Evolutionary conservation across 2,113 vertebrate species (phyloP), one percentile per base, ranked within the genome.

Genomic region (Onychostruthus taczanowskii): DNA sequence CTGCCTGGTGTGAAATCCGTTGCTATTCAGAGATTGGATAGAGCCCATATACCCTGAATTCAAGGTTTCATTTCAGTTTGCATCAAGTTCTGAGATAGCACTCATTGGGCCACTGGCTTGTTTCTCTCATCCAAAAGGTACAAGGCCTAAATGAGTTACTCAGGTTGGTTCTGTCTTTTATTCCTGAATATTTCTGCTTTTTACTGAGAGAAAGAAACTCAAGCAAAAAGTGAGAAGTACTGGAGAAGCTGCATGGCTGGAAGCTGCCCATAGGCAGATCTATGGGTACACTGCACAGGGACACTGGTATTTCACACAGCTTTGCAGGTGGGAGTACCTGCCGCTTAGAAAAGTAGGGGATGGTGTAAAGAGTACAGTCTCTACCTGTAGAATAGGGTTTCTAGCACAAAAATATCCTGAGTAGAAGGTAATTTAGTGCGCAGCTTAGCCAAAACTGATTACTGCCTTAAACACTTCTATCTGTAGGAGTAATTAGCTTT

Each of bases 211-310:
- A 56, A 74, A 28, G 52, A 75, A 80, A 56, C 30, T 73, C 27
- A 41, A 74, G 50, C 21, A 69, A 30, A 33, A 86, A 49, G n/a
- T 49, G 63, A 49, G 58, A 20, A 76, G 67, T 27, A 3, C 21
- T 43, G 47, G 31, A 35, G 37, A 44, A 23, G 24, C 23, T 49
- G 37, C 21, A 7, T 10, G 4, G 5, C 35, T 53, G 44, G 49
- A 19, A 31, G 17, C 19, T 68, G 46, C 47, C 74, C 0, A 0
- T 28, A 14, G 47, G 43, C 66, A 63, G 26, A n/a, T 39, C 10
- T 2, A 0, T 15, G 35, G 19, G 47, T 24, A 23, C 41, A 8
- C 21, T 47, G 19, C 44, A 14, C 23, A 6, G 0, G 0, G 39
- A 14, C 22, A 8, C 35, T 26, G 37, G 23, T 7, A 3, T 30